Base-by-base conservation (phyloP, 2,797 vertebrate genomes). In the Sorex maritimensis region DNA sequence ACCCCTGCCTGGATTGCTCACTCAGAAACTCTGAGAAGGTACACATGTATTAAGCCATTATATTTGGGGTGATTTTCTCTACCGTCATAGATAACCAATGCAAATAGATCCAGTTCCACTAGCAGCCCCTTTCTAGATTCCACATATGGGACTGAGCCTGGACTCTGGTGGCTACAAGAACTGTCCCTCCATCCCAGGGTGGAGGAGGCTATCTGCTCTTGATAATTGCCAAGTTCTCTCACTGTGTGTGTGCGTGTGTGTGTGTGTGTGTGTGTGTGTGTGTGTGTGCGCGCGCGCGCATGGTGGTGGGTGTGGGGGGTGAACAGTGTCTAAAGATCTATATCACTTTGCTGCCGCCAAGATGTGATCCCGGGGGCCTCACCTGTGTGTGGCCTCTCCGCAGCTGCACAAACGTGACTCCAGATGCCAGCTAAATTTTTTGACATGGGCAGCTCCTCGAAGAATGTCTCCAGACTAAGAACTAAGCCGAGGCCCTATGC, bases 21-120 rank as follows among this genome's bases (percentile, higher is more conserved):
- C 2, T 30, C 71, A 41, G 65, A 30, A 68, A 81, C 75, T 0
- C 0, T 17, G 61, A 26, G 52, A 28, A n/a, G 58, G 63, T 1
- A 17, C 8, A 4, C 2, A 1, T 4, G 28, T 68, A 38, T 58
- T 28, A 69, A 26, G 58, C 17, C 52, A 12, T 11, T 7, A 0
- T 30, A 34, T 78, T 83, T 52, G 49, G 41, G 3, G 28, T 3
- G 19, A 77, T 81, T 71, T 71, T 28, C 81, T 72, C 23, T 0
- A 1, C 14, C 23, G 38, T n/a, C 10, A 10, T 6, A 44, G 19
- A 14, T 69, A 69, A 71, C 52, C 6, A 3, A 71, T 12, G 21
- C 19, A 1, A 0, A 0, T 15, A n/a, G 3, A 13, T 55, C 21
- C 6, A 13, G 55, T 41, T 6, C 85, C 5, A 61, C 11, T 8